These are phyloP conservation scores for Acanthornis magna DNA, from an alignment of 2,797 vertebrate species.

Conservation along the genomic window DNA sequence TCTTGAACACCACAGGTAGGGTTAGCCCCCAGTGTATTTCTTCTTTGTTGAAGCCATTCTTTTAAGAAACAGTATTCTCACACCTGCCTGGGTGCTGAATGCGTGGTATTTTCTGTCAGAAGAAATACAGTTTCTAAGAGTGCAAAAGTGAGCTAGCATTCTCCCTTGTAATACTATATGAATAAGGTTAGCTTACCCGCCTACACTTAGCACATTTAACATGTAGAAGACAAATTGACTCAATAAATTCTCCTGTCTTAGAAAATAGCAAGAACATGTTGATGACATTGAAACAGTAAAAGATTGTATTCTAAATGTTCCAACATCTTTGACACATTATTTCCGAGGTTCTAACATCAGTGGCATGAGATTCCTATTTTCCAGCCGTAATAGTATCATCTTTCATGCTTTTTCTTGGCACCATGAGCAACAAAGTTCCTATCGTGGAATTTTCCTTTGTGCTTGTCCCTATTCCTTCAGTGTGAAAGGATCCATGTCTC, in stretches of 20 bases:
- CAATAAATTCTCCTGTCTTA: constrained; percentile 33
- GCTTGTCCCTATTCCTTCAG: not conserved
- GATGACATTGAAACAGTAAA: constrained; percentile 16
- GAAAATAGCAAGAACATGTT: constrained; percentile 23
- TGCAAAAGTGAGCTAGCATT: not conserved
- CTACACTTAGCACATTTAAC: constrained; percentile 4
- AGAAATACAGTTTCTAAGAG: not conserved
- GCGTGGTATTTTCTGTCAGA: not conserved
- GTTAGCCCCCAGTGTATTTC: rapidly evolving
- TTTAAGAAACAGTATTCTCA: not conserved
- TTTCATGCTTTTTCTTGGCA: not conserved
- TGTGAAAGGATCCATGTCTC: not conserved
- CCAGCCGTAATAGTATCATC: not conserved
- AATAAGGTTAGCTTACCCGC: constrained; percentile 26
- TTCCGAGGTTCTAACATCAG: constrained; percentile 10
- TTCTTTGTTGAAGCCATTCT: not conserved
- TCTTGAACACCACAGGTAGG: not conserved
- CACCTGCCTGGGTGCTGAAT: not conserved
- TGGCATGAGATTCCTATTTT: not conserved
- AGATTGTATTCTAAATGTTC: constrained; percentile 20
- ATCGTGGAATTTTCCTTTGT: not conserved
- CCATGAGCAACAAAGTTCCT: not conserved
- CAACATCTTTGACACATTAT: constrained; percentile 8
- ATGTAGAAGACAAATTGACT: constrained; percentile 34
- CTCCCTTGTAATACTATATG: not conserved